Percentiles rank a stretch among this genome's conserved stretches.
phyloP scores from a whole-genome alignment of 2,797 vertebrate species.

The Crenichthys baileyi region DNA sequence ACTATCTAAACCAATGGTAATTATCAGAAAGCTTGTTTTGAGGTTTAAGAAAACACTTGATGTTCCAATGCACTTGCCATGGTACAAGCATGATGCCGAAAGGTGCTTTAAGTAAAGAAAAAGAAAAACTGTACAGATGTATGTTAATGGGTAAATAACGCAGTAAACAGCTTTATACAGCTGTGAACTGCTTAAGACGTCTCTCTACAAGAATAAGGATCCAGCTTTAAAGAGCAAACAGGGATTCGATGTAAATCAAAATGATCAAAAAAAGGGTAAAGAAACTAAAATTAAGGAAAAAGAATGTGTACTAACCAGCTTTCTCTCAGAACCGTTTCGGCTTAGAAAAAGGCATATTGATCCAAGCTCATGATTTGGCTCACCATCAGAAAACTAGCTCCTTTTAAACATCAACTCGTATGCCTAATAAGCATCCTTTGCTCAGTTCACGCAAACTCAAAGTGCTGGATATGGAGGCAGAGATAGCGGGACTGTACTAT shows the following conservation, averaged over 20 bases:
- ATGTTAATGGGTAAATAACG: background rate
- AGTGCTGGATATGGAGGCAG: background rate
- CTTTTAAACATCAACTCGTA: background rate
- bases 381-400: constrained; percentile 23
- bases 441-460: background rate
- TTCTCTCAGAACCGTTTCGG: background rate
- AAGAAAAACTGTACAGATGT: background rate
- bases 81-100: background rate
- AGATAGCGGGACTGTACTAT: background rate
- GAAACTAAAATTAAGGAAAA: background rate
- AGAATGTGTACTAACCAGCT: background rate
- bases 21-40: background rate
- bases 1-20: background rate
- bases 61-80: background rate
- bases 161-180: background rate
- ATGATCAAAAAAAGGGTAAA: background rate
- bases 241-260: background rate
- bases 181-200: background rate
- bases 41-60: background rate
- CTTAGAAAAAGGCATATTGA: constrained; percentile 5
- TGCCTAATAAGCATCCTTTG: background rate
- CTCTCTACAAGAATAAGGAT: background rate
- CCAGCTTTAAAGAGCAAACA: background rate
- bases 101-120: background rate
- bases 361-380: constrained; percentile 18